Conservation (phyloP, 2,888 invertebrate genomes). For the Cephus pulcher region DNA sequence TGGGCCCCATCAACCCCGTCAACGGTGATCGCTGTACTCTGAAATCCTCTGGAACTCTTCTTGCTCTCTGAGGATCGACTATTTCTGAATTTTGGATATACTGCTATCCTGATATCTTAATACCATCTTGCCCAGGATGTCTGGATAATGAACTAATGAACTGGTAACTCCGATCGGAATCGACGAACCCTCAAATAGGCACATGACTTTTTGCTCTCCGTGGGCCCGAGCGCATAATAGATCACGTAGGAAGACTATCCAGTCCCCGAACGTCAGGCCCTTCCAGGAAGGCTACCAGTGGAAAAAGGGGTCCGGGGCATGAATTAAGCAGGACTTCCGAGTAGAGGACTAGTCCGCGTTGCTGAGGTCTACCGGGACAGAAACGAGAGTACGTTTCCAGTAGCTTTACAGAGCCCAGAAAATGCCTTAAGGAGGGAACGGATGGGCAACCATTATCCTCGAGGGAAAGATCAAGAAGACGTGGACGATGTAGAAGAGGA, state of each 20-base stretch:
- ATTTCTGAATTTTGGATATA: background rate
- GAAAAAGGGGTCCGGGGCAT: conserved; percentile 43
- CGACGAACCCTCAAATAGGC: conserved; percentile 4
- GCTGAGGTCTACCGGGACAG: background rate
- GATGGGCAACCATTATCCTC: background rate
- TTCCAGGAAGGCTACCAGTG: conserved; percentile 36
- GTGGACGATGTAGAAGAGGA: background rate
- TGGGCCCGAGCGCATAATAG: conserved; percentile 32
- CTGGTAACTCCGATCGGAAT: background rate
- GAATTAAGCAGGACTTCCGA: conserved; percentile 52
- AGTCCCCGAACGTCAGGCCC: conserved; percentile 29
- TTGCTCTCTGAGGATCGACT: background rate
- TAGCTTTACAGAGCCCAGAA: background rate
- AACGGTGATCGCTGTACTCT: background rate
- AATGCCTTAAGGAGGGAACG: background rate
- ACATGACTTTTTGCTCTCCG: background rate
- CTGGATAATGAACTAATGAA: background rate
- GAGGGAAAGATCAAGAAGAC: conserved; percentile 1
- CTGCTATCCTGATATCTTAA: background rate
- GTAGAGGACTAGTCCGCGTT: conserved; percentile 25
- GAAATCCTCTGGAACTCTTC: background rate
- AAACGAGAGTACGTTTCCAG: background rate
- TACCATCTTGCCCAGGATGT: background rate
- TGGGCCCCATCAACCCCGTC: background rate
- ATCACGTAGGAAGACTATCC: conserved; percentile 33